Conservation (phyloP, 2,888 invertebrate genomes). For the Neocrepidodera transversa region DNA sequence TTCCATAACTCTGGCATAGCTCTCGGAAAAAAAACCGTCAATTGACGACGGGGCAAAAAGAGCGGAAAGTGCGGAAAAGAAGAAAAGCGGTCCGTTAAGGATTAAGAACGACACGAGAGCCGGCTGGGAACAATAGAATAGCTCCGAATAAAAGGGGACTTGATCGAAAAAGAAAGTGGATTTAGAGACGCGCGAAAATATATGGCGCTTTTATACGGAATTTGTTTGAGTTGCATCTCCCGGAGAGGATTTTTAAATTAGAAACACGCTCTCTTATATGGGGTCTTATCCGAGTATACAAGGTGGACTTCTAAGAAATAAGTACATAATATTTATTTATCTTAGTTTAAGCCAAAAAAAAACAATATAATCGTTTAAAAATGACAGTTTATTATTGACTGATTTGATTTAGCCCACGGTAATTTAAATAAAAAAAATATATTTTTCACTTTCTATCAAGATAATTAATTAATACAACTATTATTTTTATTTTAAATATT, state of each 20-base stretch:
- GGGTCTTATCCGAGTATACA: slow-evolving; percentile 14
- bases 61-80: slow-evolving; percentile 4
- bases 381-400: too few species aligned
- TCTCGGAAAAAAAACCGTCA: slow-evolving; percentile 1
- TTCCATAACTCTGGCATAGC: slow-evolving; percentile 13
- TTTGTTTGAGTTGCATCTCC: slow-evolving; percentile 45
- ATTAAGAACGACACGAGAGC: slow-evolving; percentile 41
- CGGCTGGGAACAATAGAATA: slow-evolving; percentile 44
- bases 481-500: too few species aligned
- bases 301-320: too few species aligned
- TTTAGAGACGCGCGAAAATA: slow-evolving; percentile 47
- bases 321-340: too few species aligned
- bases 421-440: too few species aligned
- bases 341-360: too few species aligned
- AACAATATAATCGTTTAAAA: too few species aligned
- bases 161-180: slow-evolving; percentile 54
- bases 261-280: slow-evolving; percentile 32
- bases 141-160: slow-evolving; percentile 44
- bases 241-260: slow-evolving; percentile 43
- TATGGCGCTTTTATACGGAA: slow-evolving; percentile 48
- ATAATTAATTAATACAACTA: too few species aligned
- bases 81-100: slow-evolving; percentile 29
- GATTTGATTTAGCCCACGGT: too few species aligned
- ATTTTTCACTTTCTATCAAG: too few species aligned
- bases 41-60: slow-evolving; percentile 1